Evolutionary conservation across 2,797 vertebrate genomes (phyloP).

Genomic region (Eupleurogrammus muticus): DNA sequence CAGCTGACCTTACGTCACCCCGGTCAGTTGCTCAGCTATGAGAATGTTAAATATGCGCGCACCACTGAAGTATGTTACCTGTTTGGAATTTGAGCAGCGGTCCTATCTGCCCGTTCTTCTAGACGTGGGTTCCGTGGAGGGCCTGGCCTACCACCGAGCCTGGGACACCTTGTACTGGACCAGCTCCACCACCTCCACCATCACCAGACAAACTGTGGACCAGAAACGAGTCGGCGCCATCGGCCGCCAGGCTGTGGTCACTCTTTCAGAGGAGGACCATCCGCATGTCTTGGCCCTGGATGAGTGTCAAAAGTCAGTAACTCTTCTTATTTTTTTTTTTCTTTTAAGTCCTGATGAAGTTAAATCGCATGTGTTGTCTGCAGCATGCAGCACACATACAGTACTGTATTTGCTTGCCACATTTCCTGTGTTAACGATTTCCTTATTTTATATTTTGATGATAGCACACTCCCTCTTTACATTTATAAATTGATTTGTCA

Average conservation of each 20-base stretch:
- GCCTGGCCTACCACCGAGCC: slow-evolving; percentile 93
- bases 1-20: not conserved
- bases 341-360: not conserved
- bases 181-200: slow-evolving; percentile 95
- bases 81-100: not conserved
- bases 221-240: slow-evolving; percentile 87
- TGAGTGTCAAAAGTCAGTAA: slow-evolving; percentile 95
- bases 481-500: not conserved
- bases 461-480: not conserved
- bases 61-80: not conserved
- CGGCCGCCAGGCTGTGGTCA: slow-evolving; percentile 89
- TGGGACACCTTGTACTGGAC: slow-evolving; percentile 99
- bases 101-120: slow-evolving; percentile 43
- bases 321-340: not conserved
- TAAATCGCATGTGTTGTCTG: not conserved
- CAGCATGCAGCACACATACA: not conserved
- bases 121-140: slow-evolving; percentile 98
- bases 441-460: not conserved
- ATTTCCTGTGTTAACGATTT: not conserved
- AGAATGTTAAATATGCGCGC: not conserved
- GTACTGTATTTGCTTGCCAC: not conserved
- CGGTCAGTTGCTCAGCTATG: slow-evolving; percentile 2
- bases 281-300: slow-evolving; percentile 94
- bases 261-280: slow-evolving; percentile 96
- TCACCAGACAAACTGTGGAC: slow-evolving; percentile 93